Evolutionary conservation across 37 sponge, comb jelly and placozoan genomes (phyloP), one percentile per base, ranked within the genome.

Genomic region (Halisarca cf. caerulea): DNA sequence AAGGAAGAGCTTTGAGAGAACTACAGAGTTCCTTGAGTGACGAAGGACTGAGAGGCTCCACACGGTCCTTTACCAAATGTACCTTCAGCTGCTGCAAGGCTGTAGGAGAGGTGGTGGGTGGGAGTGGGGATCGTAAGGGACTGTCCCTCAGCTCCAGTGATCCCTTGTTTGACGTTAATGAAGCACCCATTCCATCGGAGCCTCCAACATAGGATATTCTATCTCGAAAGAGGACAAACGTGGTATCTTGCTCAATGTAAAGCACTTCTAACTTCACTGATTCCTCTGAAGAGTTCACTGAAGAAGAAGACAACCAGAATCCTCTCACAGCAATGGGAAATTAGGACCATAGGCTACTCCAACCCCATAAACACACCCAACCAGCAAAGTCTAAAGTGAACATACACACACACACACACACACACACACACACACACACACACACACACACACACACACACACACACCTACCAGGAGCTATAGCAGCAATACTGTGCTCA

Each of bases 401-500:
- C 33, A 1, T 34, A 68, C 33, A 27, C 69, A 68, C 27, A 30
- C 33, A n/a, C 27, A 4, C 33, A 68, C 33, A 30, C 33, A 30
- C 69, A 68, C 69, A 68, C 69, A 27, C 69, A 68, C 69, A 68
- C 69, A 27, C 69, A 68, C 69, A 30, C 35, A 30, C 69, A 30
- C 33, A 30, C 69, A 30, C 69, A 68, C 69, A 62, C 33, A 27
- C 69, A 68, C 30, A 68, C 69, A 68, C 69, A 34, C 35, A 68
- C 14, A 28, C 45, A 24, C 40, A 41, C 77, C 2, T 21, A 74
- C 77, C 42, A 24, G 77, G 77, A 40, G 77, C 77, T 41, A 74
- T 74, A 37, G 77, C 77, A 36, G 77, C 42, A 1, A 74, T 37
- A 6, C 25, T 74, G 77, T 74, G 77, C 1, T 74, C 77, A 74